Evolutionary conservation across 2,797 vertebrate species (phyloP).

Genomic region (Falco concolor): DNA sequence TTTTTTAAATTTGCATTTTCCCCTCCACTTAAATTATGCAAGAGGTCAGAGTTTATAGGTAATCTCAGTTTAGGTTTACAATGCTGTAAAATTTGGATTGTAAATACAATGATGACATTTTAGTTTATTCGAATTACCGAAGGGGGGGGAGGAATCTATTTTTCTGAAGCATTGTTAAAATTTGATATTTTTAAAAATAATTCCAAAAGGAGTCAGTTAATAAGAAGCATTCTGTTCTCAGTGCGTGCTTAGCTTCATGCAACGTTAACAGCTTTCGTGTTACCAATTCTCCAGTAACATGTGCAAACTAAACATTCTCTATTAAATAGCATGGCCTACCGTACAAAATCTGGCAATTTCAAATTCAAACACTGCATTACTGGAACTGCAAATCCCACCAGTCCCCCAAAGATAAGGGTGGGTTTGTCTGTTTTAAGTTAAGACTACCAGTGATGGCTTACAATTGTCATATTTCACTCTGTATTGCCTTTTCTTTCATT

Average conservation of each 20-base stretch:
- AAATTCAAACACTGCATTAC: not conserved
- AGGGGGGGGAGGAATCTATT: not conserved
- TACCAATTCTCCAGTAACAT: not conserved
- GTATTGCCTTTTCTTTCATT: not conserved
- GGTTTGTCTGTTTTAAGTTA: not conserved
- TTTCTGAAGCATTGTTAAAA: not conserved
- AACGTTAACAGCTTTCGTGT: not conserved
- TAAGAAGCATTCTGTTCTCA: not conserved
- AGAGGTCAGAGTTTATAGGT: not conserved
- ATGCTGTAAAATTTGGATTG: not conserved
- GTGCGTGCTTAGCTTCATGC: not conserved
- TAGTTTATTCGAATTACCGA: not conserved
- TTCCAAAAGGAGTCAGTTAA: not conserved
- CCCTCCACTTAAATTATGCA: not conserved
- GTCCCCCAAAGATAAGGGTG: not conserved
- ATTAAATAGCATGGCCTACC: not conserved
- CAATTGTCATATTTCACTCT: not conserved
- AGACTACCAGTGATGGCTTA: not conserved
- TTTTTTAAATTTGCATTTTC: not conserved
- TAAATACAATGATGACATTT: not conserved
- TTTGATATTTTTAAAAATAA: not conserved
- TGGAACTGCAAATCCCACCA: not conserved
- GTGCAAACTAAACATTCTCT: not conserved
- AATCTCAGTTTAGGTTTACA: not conserved
- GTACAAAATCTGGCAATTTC: not conserved